Evolutionary conservation across 2,797 vertebrate species (phyloP), one percentile per base, ranked within the genome.

Genomic region (Sphaeramia orbicularis): DNA sequence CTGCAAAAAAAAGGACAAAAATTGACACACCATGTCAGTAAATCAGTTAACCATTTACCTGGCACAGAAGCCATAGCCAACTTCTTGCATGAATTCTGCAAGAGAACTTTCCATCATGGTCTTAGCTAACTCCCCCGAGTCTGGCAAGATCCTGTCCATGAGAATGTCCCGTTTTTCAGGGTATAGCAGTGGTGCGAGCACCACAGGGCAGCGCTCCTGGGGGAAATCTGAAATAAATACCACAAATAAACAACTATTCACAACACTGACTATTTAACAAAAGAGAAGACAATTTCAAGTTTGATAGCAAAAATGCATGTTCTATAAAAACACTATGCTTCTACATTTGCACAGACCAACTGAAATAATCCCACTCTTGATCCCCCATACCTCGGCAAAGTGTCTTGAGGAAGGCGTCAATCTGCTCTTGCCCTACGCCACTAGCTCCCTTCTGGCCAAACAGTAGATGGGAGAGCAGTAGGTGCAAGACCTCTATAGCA

Each of bases 141-240:
- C 98, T 96, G 97, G 97, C 90, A 99, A 94, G 94, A 99, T 98
- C 94, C 98, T 97, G 93, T 99, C 98, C 97, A 98, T 99, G 95
- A 98, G 97, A 96, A 99, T 96, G 97, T 99, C 96, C 96, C 97
- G 97, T 98, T 99, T 99, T 98, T 99, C 98, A 98, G 97, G 97
- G 94, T 99, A 99, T 90, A 99, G 90, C 89, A 99, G 97, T 98
- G 98, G 98, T 97, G 97, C 96, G 90, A 99, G 98, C 97, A 99
- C 98, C 98, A 99, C 98, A 80, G 98, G 98, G 86, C 98, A 99
- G 90, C 98, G 96, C 89, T 98, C 98, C 91, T 99, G 98, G 86
- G 98, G 98, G 90, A 99, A 99, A 99, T 99, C 98, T 99, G 74
- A 47, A 68, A 78, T 10, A 77, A n/a, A 51, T 42, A 10, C 19